Evolutionary conservation across 2,888 invertebrate species (phyloP).

Genomic region (Tortricodes alternella): DNA sequence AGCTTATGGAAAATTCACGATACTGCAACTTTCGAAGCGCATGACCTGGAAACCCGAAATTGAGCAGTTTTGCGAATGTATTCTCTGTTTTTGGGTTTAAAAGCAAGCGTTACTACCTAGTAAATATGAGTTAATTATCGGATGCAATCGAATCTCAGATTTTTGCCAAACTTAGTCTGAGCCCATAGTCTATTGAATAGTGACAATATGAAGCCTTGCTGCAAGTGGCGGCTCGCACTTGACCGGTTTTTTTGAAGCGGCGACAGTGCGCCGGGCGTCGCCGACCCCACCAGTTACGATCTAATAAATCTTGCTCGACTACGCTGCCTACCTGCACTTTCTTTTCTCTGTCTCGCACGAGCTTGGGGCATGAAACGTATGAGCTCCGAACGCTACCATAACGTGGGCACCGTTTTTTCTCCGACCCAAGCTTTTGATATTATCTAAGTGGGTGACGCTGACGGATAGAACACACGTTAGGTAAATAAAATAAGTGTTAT

Average conservation of each 20-base stretch:
- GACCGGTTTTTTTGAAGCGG: slow-evolving; percentile 49
- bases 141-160: too few species aligned
- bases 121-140: too few species aligned
- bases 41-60: slow-evolving; percentile 25
- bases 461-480: slow-evolving; percentile 28
- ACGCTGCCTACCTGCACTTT: slow-evolving; percentile 73
- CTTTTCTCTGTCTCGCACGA: slow-evolving; percentile 76
- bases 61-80: slow-evolving; percentile 4
- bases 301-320: slow-evolving; percentile 74
- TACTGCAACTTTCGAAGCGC: slow-evolving; percentile 27
- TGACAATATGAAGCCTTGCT: slow-evolving; percentile 17
- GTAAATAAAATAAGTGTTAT: slow-evolving; percentile 26
- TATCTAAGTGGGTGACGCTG: slow-evolving; percentile 31
- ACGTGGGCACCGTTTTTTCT: slow-evolving; percentile 53
- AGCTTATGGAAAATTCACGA: slow-evolving; percentile 25
- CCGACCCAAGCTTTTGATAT: slow-evolving; percentile 45
- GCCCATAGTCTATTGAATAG: background rate
- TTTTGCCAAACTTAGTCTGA: too few species aligned
- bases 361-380: slow-evolving; percentile 50
- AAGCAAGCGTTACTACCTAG: too few species aligned
- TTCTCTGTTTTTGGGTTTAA: slow-evolving; percentile 5
- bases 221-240: slow-evolving; percentile 23
- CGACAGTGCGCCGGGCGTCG: slow-evolving; percentile 57
- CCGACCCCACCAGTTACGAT: slow-evolving; percentile 76
- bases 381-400: slow-evolving; percentile 54